A percentile compares a stretch with the other conserved stretches of the same genome.
Evolutionary conservation across 2,113 vertebrate species (phyloP).

Genomic region (Pterophyllum scalare): DNA sequence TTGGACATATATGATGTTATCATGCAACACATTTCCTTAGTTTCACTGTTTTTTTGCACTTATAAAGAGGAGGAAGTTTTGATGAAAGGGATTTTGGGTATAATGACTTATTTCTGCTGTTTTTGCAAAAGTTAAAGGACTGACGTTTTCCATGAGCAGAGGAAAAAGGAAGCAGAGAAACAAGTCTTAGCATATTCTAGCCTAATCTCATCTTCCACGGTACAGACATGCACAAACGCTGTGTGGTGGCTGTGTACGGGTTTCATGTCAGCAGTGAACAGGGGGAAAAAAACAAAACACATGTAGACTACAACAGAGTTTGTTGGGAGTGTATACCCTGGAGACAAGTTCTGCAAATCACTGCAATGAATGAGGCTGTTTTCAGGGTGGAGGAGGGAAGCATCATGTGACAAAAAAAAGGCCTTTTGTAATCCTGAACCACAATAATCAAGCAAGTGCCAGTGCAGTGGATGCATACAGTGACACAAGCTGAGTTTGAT

Average conservation of each 20-base stretch:
- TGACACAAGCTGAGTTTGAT: background rate
- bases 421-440: conserved; percentile 9
- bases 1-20: background rate
- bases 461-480: background rate
- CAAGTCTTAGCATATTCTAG: conserved; percentile 55
- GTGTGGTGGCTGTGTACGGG: background rate
- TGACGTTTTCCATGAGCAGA: background rate
- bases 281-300: background rate
- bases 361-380: background rate
- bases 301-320: background rate
- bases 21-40: background rate
- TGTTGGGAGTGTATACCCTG: conserved; percentile 4
- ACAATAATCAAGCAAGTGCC: background rate
- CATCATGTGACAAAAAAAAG: conserved; percentile 24
- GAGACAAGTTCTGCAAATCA: conserved; percentile 21
- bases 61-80: conserved; percentile 28
- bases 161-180: conserved; percentile 51
- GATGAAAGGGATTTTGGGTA: background rate
- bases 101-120: background rate
- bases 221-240: background rate
- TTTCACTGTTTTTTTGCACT: conserved; percentile 23
- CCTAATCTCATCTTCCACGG: conserved; percentile 11
- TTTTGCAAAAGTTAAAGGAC: conserved; percentile 61
- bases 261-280: background rate
- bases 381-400: background rate